Evolutionary conservation across 2,797 vertebrate genomes (phyloP).

Genomic region (Chlorospingus semifuscus): DNA sequence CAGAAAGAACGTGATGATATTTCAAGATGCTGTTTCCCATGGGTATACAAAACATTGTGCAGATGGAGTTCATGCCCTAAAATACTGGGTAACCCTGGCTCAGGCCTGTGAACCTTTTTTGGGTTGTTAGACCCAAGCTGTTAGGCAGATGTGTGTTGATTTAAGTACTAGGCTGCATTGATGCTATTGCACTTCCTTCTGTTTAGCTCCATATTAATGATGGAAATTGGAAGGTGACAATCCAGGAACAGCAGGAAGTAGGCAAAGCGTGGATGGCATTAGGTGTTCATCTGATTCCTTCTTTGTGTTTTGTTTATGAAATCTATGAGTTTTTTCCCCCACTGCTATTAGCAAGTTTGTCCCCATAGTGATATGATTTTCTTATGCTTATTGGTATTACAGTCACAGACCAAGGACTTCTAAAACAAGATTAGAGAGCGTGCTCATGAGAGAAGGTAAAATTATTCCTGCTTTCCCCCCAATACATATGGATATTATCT

Average conservation of each 20-base stretch:
- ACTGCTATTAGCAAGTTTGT: background rate
- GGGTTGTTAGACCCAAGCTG: background rate
- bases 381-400: background rate
- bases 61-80: background rate
- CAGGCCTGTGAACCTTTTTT: background rate
- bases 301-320: background rate
- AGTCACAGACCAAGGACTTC: background rate
- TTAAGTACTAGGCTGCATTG: background rate
- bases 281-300: background rate
- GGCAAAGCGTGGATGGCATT: rapidly evolving
- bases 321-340: background rate
- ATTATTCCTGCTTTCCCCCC: background rate
- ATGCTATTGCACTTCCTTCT: background rate
- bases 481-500: background rate
- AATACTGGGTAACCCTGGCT: background rate
- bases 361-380: background rate
- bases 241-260: background rate
- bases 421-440: background rate
- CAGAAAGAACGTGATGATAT: background rate
- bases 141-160: background rate
- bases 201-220: background rate
- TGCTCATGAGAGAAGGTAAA: background rate
- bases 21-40: background rate
- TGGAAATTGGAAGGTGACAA: background rate
- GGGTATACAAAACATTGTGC: rapidly evolving